These are phyloP conservation scores for Lycodopsis pacificus DNA, from an alignment of 2,797 vertebrate genomes.

Conservation along the genomic window DNA sequence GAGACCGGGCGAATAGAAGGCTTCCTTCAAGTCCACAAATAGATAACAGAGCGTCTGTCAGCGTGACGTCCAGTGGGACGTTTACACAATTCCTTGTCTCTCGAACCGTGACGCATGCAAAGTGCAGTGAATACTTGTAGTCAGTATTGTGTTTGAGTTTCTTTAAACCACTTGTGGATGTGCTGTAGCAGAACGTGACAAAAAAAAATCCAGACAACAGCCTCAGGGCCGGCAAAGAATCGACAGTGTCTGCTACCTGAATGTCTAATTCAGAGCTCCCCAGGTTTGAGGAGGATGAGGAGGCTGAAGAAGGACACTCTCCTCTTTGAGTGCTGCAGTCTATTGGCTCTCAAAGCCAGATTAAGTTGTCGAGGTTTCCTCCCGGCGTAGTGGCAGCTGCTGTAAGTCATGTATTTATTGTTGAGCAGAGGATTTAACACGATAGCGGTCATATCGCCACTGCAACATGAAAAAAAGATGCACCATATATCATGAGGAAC, in stretches of 20 bases:
- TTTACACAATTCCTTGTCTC: not conserved
- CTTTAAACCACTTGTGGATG: slow-evolving; percentile 46
- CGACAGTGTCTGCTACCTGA: slow-evolving; percentile 36
- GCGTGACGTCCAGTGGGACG: slow-evolving; percentile 2
- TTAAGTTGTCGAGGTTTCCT: not conserved
- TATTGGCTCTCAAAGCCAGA: not conserved
- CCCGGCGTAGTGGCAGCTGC: not conserved
- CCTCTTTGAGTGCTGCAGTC: not conserved
- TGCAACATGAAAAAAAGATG: not conserved
- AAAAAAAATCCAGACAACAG: slow-evolving; percentile 38
- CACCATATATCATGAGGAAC: not conserved
- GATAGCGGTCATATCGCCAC: not conserved
- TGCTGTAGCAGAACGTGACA: slow-evolving; percentile 34
- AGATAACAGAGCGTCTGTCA: not conserved
- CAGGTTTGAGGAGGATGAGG: not conserved
- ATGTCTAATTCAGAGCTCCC: slow-evolving; percentile 61
- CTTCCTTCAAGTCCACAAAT: not conserved
- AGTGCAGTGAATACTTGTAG: slow-evolving; percentile 9
- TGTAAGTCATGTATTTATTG: not conserved
- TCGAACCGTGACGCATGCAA: slow-evolving; percentile 15
- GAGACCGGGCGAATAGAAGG: not conserved
- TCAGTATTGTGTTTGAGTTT: slow-evolving; percentile 16
- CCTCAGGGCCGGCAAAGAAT: slow-evolving; percentile 35
- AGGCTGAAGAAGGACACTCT: not conserved
- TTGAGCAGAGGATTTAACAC: not conserved